Base-by-base conservation (phyloP, 2,113 vertebrate genomes). In the Labrus mixtus region DNA sequence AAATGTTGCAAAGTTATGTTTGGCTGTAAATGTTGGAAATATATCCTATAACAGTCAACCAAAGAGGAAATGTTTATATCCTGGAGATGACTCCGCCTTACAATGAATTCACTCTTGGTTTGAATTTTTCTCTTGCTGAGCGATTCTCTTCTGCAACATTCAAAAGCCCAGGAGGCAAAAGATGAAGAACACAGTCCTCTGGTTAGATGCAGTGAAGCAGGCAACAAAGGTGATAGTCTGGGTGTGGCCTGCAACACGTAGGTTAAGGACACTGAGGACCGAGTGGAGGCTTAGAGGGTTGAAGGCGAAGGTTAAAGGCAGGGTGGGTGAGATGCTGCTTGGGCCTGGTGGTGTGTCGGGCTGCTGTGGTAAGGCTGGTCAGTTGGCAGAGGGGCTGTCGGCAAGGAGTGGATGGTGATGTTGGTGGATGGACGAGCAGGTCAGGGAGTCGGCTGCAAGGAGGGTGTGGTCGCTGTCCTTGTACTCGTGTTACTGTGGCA, bases 301-400 rank as follows among this genome's bases (percentile, higher is more conserved):
- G 45, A 90, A 91, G 87, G 88, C 83, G 69, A 84, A 76, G 51
- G 89, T 89, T 77, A 82, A 91, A 92, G 90, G 90, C 88, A 87
- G 89, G 81, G 87, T 88, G 89, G 74, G 88, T 76, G 79, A 83
- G 74, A 89, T 85, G 81, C 81, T 87, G 80, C 58, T 68, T 41
- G 88, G 62, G 79, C 78, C 86, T 82, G 72, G 76, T 59, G 81
- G 81, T 69, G 81, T 65, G 78, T 69, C 43, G 85, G 76, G 77
- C 74, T 74, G 86, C 80, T 79, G 82, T 55, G 71, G 80, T 89
- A 79, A 90, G 81, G 87, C 83, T 84, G 85, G 53, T 87, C 82
- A 73, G 80, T 63, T 78, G 77, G 84, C 82, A 82, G 86, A 55
- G 60, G 63, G 57, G 75, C 67, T 63, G 54, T 68, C 59, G 61